Conservation (phyloP, 2,113 vertebrate species). For the Scartelaos histophorus region DNA sequence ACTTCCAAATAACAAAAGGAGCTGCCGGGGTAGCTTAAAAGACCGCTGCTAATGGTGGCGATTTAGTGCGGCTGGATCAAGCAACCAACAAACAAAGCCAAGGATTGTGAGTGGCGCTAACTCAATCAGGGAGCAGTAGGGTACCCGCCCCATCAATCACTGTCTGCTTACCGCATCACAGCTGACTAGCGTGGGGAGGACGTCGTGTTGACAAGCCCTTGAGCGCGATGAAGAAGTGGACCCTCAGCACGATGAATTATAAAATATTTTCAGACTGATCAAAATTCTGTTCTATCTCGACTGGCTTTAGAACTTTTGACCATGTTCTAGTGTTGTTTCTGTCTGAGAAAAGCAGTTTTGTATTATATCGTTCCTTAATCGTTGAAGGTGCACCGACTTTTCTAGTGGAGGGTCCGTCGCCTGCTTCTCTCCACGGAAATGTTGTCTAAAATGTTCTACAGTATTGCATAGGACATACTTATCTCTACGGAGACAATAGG, state of each 20-base stretch:
- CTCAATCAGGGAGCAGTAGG: conserved; percentile 71
- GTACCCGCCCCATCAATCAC: conserved; percentile 72
- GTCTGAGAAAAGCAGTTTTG: too few relatives aligned
- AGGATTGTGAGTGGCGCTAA: conserved; percentile 61
- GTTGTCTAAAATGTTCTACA: too few relatives aligned
- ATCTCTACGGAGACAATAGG: too few relatives aligned
- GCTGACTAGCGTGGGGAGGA: conserved; percentile 23
- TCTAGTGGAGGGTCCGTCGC: too few relatives aligned
- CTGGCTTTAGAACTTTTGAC: background rate
- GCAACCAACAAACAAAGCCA: conserved; percentile 67
- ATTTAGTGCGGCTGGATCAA: conserved; percentile 64
- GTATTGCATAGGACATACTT: too few relatives aligned
- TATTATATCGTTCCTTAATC: too few relatives aligned
- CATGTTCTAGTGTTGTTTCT: background rate
- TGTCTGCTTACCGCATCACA: conserved; percentile 61
- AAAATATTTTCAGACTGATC: background rate
- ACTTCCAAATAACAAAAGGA: conserved; percentile 47
- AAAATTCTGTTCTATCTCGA: background rate
- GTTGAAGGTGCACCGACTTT: too few relatives aligned
- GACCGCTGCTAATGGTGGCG: conserved; percentile 46
- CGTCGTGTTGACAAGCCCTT: conserved; percentile 19
- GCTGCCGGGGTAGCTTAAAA: background rate
- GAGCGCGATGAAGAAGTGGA: conserved; percentile 44
- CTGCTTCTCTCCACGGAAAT: too few relatives aligned
- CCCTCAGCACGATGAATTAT: conserved; percentile 30